These are phyloP conservation scores for Halotydeus destructor DNA, from an alignment of 1,140 invertebrate species.

Conservation along the genomic window DNA sequence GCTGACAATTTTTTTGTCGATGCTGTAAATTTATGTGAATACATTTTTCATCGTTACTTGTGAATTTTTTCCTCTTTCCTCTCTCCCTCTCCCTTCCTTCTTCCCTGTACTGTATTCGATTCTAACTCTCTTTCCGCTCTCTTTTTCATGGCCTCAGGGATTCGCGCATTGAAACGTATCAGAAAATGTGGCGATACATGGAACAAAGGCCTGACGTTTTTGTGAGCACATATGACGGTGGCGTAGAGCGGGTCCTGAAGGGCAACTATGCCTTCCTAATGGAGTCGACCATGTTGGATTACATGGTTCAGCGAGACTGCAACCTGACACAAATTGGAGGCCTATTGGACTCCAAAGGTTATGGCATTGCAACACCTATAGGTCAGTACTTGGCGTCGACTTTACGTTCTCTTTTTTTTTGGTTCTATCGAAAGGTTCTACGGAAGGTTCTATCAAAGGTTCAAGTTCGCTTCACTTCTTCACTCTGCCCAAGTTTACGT, in stretches of 20 bases:
- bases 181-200: slow-evolving; percentile 21
- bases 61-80: neutral
- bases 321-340: slow-evolving; percentile 29
- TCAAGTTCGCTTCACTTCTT: too few relatives aligned
- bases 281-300: slow-evolving; percentile 30
- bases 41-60: neutral
- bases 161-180: slow-evolving; percentile 19
- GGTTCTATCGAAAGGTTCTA: too few relatives aligned
- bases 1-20: neutral
- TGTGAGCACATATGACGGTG: slow-evolving; percentile 42
- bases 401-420: too few relatives aligned
- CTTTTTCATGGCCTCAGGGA: too few relatives aligned
- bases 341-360: slow-evolving; percentile 33
- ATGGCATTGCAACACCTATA: slow-evolving; percentile 57
- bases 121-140: too few relatives aligned
- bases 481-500: too few relatives aligned
- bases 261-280: slow-evolving; percentile 32
- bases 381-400: too few relatives aligned
- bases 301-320: slow-evolving; percentile 26
- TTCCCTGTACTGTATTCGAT: too few relatives aligned
- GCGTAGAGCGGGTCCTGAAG: slow-evolving; percentile 51
- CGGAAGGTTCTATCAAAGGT: too few relatives aligned
- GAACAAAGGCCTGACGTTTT: slow-evolving; percentile 22
- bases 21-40: neutral
- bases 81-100: neutral